A percentile compares a stretch with the other conserved stretches of the same genome.
These are phyloP conservation scores for Theretra japonica DNA, from an alignment of 2,888 invertebrate species.

Conservation along the genomic window DNA sequence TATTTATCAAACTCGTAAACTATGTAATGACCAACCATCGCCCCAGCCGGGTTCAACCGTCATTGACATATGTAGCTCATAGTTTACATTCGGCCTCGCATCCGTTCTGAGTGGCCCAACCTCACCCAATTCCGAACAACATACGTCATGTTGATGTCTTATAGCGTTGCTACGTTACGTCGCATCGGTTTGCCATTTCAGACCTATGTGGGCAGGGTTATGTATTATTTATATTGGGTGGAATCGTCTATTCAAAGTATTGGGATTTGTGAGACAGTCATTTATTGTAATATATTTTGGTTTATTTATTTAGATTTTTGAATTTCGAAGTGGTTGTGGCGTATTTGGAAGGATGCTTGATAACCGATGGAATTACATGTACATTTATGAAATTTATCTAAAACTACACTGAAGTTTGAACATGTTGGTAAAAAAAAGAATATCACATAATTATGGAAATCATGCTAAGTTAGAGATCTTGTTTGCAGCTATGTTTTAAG, in stretches of 20 bases:
- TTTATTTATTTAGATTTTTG: too few relatives aligned
- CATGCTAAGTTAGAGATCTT: too few relatives aligned
- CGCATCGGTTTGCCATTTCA: conserved; percentile 5
- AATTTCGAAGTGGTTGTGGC: too few relatives aligned
- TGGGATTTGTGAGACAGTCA: neutral
- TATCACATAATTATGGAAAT: too few relatives aligned
- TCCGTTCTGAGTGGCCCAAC: conserved; percentile 1
- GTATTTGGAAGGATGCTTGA: too few relatives aligned
- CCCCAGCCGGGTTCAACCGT: neutral
- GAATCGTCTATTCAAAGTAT: neutral
- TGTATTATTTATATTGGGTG: neutral
- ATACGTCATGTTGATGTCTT: conserved; percentile 16
- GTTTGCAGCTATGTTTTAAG: too few relatives aligned
- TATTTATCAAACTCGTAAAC: too few relatives aligned
- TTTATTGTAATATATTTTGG: neutral
- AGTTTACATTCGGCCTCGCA: conserved; percentile 4
- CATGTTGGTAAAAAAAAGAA: too few relatives aligned
- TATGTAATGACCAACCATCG: neutral
- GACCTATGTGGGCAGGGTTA: neutral
- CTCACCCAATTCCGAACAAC: conserved; percentile 7
- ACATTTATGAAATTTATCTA: too few relatives aligned
- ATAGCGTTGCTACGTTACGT: neutral
- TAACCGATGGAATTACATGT: too few relatives aligned
- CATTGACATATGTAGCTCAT: conserved; percentile 9
- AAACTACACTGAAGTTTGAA: too few relatives aligned